These are phyloP conservation scores for Heterocephalus glaber DNA, from an alignment of 2,113 vertebrate species.

Conservation along the genomic window DNA sequence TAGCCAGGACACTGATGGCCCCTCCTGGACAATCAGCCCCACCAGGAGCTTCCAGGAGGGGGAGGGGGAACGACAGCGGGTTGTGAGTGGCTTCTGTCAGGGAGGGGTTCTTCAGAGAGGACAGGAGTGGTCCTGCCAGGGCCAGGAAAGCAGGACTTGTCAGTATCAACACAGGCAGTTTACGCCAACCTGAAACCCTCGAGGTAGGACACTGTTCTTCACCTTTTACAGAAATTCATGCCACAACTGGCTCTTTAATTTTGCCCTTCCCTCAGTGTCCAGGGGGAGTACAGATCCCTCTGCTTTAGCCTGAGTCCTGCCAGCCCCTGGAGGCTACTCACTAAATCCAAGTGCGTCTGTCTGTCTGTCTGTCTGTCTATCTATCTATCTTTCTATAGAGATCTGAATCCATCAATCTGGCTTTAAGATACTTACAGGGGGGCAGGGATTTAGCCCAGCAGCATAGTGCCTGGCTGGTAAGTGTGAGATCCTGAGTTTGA, in stretches of 20 bases:
- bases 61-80: neutral
- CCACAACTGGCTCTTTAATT: neutral
- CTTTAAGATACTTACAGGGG: neutral
- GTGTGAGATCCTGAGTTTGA: too few species aligned
- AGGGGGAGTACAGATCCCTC: neutral
- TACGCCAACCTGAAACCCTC: neutral
- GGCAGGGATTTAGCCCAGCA: too few species aligned
- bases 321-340: neutral
- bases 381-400: neutral
- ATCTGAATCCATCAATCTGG: neutral
- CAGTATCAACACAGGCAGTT: neutral
- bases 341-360: too few species aligned
- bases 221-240: neutral
- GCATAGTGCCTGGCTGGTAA: too few species aligned
- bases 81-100: neutral
- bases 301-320: neutral
- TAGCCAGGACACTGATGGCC: too few species aligned
- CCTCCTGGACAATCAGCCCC: neutral
- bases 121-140: neutral
- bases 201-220: neutral
- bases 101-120: too few species aligned
- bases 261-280: neutral
- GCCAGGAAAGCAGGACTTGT: neutral
- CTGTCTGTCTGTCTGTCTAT: neutral
- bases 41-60: neutral